Evolutionary conservation across 2,888 invertebrate genomes (phyloP).

Genomic region (Athrips mouffetella): DNA sequence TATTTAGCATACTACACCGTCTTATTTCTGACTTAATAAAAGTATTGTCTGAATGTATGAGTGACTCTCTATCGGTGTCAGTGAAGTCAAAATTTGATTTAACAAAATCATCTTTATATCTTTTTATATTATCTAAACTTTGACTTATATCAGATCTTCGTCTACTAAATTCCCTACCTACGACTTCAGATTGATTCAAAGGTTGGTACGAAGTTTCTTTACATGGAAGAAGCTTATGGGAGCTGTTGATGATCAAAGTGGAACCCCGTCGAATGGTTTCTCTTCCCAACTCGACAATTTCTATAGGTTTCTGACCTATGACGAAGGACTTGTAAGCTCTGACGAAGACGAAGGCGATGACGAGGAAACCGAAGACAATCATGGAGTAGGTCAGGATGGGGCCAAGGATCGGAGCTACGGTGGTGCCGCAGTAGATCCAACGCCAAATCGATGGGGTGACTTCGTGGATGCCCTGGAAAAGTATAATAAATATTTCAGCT

Average conservation of each 20-base stretch:
- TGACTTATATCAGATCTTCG: constrained; percentile 34
- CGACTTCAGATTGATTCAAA: constrained; percentile 35
- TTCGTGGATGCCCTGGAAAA: constrained; percentile 85
- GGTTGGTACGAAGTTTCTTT: constrained; percentile 76
- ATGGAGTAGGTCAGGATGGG: constrained; percentile 85
- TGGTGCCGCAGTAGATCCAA: constrained; percentile 89
- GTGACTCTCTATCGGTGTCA: constrained; percentile 54
- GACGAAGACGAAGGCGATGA: constrained; percentile 82
- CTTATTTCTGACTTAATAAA: constrained; percentile 62
- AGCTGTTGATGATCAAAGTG: constrained; percentile 77
- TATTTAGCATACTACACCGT: constrained; percentile 43
- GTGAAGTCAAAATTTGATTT: constrained; percentile 50
- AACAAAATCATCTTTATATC: constrained; percentile 51
- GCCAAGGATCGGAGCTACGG: constrained; percentile 84
- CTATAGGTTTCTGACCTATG: constrained; percentile 82
- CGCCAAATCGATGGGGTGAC: constrained; percentile 87
- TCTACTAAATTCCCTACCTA: constrained; percentile 43
- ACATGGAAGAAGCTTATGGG: constrained; percentile 77
- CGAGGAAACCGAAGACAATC: constrained; percentile 82
- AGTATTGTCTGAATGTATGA: constrained; percentile 59
- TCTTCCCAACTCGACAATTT: constrained; percentile 87
- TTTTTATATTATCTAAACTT: constrained; percentile 53
- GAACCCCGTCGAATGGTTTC: constrained; percentile 84
- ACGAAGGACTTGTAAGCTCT: constrained; percentile 86
- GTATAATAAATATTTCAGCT: too few species aligned